A percentile compares a stretch with the other conserved stretches of the same genome.
phyloP scores from a whole-genome alignment of 2,113 vertebrate genomes.

The Dasyornis broadbenti region DNA sequence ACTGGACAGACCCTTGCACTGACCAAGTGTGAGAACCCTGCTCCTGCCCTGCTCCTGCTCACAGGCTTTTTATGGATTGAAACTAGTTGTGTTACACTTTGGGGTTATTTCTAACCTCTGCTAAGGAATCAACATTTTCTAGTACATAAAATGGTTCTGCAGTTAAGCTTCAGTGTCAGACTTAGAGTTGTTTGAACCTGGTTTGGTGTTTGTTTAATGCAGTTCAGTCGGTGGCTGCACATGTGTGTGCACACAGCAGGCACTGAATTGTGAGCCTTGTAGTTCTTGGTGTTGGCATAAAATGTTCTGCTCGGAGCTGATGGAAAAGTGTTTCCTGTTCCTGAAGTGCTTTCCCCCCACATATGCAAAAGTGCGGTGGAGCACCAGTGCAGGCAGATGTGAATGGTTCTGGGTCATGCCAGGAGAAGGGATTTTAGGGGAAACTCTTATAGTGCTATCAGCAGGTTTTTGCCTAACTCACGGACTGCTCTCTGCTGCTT shows the following conservation, averaged over 20 bases:
- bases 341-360: background rate
- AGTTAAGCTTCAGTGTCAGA: background rate
- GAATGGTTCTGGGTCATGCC: background rate
- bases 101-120: background rate
- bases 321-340: background rate
- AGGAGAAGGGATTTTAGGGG: background rate
- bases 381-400: rapidly evolving
- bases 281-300: rapidly evolving
- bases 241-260: rapidly evolving
- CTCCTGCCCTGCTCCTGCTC: background rate
- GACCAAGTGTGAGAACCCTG: background rate
- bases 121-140: background rate
- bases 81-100: background rate
- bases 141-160: background rate
- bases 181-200: background rate
- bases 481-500: background rate
- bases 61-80: background rate
- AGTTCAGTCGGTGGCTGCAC: rapidly evolving
- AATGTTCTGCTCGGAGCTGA: background rate
- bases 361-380: rapidly evolving
- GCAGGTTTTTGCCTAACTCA: background rate
- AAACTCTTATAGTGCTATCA: rapidly evolving
- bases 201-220: background rate
- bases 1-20: background rate
- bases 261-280: rapidly evolving